These are phyloP conservation scores for Neoascia interrupta DNA, from an alignment of 2,888 invertebrate species.

Conservation along the genomic window DNA sequence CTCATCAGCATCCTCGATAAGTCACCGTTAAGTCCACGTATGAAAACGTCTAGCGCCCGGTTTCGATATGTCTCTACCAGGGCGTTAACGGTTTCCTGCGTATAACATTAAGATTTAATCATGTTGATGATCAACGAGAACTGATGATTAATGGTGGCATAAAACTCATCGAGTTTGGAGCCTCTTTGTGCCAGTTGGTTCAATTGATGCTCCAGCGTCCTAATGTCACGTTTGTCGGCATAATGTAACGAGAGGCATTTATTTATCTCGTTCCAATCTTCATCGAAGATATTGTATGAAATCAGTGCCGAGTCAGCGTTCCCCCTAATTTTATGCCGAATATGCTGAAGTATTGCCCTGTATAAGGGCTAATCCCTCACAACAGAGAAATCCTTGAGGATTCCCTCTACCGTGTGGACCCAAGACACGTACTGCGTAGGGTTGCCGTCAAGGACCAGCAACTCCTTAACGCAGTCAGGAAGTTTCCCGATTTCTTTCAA, in stretches of 20 bases:
- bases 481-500: not conserved
- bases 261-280: not conserved
- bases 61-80: no score
- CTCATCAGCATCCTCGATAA: no score
- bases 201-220: conserved; percentile 63
- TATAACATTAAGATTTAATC: conserved; percentile 52
- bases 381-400: no score
- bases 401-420: conserved; percentile 15
- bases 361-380: no score
- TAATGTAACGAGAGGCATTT: conserved; percentile 52
- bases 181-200: conserved; percentile 48
- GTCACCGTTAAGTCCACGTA: no score
- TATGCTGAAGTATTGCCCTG: no score
- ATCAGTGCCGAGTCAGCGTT: not conserved
- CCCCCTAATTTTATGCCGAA: not conserved
- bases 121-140: conserved; percentile 66
- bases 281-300: not conserved
- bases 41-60: no score
- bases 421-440: conserved; percentile 32
- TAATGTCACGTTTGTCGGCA: conserved; percentile 66
- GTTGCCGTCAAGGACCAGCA: not conserved
- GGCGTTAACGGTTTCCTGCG: conserved; percentile 38
- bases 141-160: conserved; percentile 58
- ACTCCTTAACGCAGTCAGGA: conserved; percentile 17
- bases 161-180: conserved; percentile 52